These are phyloP conservation scores for Malurus alboscapulatus DNA, from an alignment of 2,113 vertebrate species.

Conservation along the genomic window DNA sequence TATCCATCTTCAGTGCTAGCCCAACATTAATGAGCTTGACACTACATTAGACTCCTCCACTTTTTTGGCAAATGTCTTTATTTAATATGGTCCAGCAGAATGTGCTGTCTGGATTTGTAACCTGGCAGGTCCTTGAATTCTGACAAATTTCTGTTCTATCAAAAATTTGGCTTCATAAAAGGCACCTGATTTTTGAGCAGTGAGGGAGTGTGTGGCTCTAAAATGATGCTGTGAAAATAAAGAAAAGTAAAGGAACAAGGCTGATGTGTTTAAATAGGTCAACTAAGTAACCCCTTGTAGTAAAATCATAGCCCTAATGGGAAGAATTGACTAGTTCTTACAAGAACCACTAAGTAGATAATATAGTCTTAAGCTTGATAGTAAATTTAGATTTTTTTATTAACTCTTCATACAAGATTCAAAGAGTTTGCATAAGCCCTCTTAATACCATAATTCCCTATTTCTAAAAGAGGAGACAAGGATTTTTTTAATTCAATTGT, in stretches of 20 bases:
- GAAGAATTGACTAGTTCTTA: neutral
- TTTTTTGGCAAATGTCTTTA: slow-evolving; percentile 25
- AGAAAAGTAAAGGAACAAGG: neutral
- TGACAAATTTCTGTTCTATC: neutral
- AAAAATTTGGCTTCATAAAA: neutral
- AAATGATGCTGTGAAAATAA: neutral
- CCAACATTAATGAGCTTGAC: slow-evolving; percentile 50
- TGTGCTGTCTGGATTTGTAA: neutral
- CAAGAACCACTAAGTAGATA: neutral
- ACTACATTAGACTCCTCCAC: slow-evolving; percentile 5
- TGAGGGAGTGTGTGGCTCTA: neutral
- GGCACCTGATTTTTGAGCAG: neutral
- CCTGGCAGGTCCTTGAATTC: neutral
- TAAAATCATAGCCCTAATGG: neutral
- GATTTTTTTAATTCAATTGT: neutral
- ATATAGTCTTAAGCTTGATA: neutral
- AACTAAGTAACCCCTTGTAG: neutral
- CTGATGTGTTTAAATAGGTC: neutral
- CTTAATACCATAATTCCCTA: neutral
- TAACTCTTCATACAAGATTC: neutral
- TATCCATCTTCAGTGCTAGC: slow-evolving; percentile 41
- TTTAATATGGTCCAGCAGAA: neutral
- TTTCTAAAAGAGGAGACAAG: neutral
- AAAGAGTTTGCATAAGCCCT: neutral
- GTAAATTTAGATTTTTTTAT: neutral